Evolutionary conservation across 2,888 invertebrate species (phyloP).

Genomic region (Andricus quercusramuli): DNA sequence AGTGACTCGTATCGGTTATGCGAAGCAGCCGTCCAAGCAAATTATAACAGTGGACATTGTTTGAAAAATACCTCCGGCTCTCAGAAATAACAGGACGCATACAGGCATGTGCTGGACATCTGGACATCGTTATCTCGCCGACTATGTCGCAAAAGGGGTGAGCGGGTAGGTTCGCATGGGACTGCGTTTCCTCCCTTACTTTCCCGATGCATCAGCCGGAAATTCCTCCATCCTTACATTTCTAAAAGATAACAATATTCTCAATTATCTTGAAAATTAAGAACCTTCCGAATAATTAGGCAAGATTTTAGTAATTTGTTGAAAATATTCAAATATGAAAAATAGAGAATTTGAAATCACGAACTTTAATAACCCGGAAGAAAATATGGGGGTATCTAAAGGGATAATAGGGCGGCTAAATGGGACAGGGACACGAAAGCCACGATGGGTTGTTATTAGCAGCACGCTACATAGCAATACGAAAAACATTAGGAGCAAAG

Average conservation of each 20-base stretch:
- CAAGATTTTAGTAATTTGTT: not conserved
- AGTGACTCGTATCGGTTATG: slow-evolving; percentile 67
- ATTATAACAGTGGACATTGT: slow-evolving; percentile 73
- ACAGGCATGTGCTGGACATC: slow-evolving; percentile 54
- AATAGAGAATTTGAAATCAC: slow-evolving; percentile 28
- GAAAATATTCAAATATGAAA: not conserved
- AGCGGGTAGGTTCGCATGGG: slow-evolving; percentile 57
- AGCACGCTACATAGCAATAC: slow-evolving; percentile 67
- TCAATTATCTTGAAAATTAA: not conserved
- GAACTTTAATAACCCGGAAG: slow-evolving; percentile 4
- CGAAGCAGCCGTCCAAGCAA: slow-evolving; percentile 72
- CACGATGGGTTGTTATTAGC: slow-evolving; percentile 59
- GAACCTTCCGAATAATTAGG: not conserved
- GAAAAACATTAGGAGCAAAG: slow-evolving; percentile 63
- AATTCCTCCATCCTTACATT: slow-evolving; percentile 43
- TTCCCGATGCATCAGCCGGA: slow-evolving; percentile 54
- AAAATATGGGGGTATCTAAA: slow-evolving; percentile 5
- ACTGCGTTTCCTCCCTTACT: slow-evolving; percentile 51
- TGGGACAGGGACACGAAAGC: slow-evolving; percentile 59
- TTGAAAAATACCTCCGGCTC: slow-evolving; percentile 71
- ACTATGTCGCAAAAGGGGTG: slow-evolving; percentile 54
- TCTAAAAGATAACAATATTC: slow-evolving; percentile 1
- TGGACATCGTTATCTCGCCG: slow-evolving; percentile 72
- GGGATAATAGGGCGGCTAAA: slow-evolving; percentile 44
- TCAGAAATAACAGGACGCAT: slow-evolving; percentile 69